These are phyloP conservation scores for Carapus acus DNA, from an alignment of 2,797 vertebrate genomes.

Conservation along the genomic window DNA sequence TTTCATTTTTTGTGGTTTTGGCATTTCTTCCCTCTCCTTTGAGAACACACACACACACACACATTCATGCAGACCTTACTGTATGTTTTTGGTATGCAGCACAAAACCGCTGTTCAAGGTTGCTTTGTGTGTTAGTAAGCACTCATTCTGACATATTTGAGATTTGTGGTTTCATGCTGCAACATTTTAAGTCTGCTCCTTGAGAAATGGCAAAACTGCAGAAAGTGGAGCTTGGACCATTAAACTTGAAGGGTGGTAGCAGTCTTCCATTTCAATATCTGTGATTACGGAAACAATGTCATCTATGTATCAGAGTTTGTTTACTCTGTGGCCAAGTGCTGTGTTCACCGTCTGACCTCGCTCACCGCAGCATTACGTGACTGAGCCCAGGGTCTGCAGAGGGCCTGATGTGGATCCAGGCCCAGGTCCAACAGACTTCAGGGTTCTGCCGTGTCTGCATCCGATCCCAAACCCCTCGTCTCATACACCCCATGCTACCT, in stretches of 20 bases:
- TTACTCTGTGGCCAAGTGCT: slow-evolving; percentile 49
- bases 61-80: slow-evolving; percentile 10
- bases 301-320: slow-evolving; percentile 57
- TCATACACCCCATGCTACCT: no score
- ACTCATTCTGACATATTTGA: not conserved
- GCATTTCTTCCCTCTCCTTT: slow-evolving; percentile 18
- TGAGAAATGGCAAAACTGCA: not conserved
- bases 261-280: slow-evolving; percentile 29
- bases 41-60: slow-evolving; percentile 2
- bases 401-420: slow-evolving; percentile 42
- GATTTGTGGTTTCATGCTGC: slow-evolving; percentile 24
- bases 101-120: slow-evolving; percentile 6
- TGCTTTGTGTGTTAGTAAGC: not conserved
- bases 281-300: slow-evolving; percentile 55
- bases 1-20: slow-evolving; percentile 22
- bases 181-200: slow-evolving; percentile 24
- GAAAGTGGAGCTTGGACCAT: slow-evolving; percentile 12
- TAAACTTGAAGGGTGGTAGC: slow-evolving; percentile 19
- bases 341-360: slow-evolving; percentile 65
- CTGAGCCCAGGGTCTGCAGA: slow-evolving; percentile 43
- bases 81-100: slow-evolving; percentile 6
- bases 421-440: slow-evolving; percentile 28
- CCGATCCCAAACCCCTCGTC: slow-evolving; percentile 28
- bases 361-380: slow-evolving; percentile 57
- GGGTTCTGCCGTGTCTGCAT: slow-evolving; percentile 36